Evolutionary conservation across 2,797 vertebrate species (phyloP), one percentile per base, ranked within the genome.

Genomic region (Fringilla coelebs): DNA sequence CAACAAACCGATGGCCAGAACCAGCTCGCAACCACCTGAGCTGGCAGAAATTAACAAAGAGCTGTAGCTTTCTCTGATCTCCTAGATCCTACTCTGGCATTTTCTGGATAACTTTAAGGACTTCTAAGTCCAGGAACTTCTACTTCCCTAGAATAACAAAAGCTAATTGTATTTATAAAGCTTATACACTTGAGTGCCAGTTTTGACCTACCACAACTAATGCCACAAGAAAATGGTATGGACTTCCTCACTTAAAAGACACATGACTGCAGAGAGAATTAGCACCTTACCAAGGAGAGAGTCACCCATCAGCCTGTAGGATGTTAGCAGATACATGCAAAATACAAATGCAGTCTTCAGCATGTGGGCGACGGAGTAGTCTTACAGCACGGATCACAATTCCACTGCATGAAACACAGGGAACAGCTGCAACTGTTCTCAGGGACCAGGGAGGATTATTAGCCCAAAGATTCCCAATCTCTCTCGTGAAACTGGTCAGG

Each of bases 381-480:
- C 86, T 85, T 62, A 87, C 77, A 80, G 67, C 7, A 41, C 12
- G 81, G 86, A 77, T 36, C 0, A 0, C 28, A 88, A 38, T 71
- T 92, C 68, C 78, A 67, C 65, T 38, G 68, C 66, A 89, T 72
- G 82, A 93, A 96, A 75, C 46, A 76, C 91, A 89, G 48, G 58
- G 20, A 96, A 90, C 84, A 93, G 87, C 92, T 94, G 95, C 81
- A 89, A 31, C 43, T 85, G 46, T 74, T 92, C 78, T 93, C 68
- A 77, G 7, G 36, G 57, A 49, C 41, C 43, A 80, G 40, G 18
- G 61, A 55, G 66, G 51, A 85, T 86, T 86, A 73, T 70, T 85
- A 89, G 34, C 36, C 65, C 49, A 46, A 71, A 68, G 58, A 74
- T 41, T 78, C 36, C 29, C 43, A 61, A 17, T 57, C 40, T 79